These are phyloP conservation scores for Sebastes nivosus DNA, from an alignment of 2,797 vertebrate genomes.

Conservation along the genomic window DNA sequence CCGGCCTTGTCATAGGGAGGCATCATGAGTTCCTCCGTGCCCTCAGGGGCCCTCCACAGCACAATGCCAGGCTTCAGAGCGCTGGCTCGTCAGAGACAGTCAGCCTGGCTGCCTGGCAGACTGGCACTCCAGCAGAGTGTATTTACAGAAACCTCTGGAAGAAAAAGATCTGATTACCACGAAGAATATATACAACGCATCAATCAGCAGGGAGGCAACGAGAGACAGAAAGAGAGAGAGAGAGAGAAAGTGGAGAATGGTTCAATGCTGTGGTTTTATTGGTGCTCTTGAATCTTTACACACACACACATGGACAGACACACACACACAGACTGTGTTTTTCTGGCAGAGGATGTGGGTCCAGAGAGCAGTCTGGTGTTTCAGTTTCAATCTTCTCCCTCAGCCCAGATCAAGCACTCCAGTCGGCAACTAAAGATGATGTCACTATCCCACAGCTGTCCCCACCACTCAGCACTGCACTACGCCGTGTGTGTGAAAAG, in stretches of 20 bases:
- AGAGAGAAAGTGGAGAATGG: slow-evolving; percentile 25
- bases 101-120: slow-evolving; percentile 63
- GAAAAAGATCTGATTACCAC: slow-evolving; percentile 73
- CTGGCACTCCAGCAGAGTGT: slow-evolving; percentile 64
- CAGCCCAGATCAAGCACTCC: slow-evolving; percentile 68
- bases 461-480: slow-evolving; percentile 55
- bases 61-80: slow-evolving; percentile 49
- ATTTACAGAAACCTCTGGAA: slow-evolving; percentile 76
- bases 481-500: slow-evolving; percentile 21
- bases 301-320: background rate
- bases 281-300: slow-evolving; percentile 44
- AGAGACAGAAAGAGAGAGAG: slow-evolving; percentile 6
- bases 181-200: slow-evolving; percentile 74
- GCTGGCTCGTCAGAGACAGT: slow-evolving; percentile 63
- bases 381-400: slow-evolving; percentile 68
- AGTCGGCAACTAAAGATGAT: slow-evolving; percentile 72
- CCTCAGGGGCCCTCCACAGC: slow-evolving; percentile 34
- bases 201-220: slow-evolving; percentile 59
- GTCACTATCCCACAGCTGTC: slow-evolving; percentile 78
- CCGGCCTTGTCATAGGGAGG: slow-evolving; percentile 35
- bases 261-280: slow-evolving; percentile 57
- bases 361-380: slow-evolving; percentile 66
- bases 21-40: slow-evolving; percentile 42
- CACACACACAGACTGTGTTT: background rate
- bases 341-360: slow-evolving; percentile 58